Conservation (phyloP, 2,888 invertebrate genomes). For the Xylocampa areola region DNA sequence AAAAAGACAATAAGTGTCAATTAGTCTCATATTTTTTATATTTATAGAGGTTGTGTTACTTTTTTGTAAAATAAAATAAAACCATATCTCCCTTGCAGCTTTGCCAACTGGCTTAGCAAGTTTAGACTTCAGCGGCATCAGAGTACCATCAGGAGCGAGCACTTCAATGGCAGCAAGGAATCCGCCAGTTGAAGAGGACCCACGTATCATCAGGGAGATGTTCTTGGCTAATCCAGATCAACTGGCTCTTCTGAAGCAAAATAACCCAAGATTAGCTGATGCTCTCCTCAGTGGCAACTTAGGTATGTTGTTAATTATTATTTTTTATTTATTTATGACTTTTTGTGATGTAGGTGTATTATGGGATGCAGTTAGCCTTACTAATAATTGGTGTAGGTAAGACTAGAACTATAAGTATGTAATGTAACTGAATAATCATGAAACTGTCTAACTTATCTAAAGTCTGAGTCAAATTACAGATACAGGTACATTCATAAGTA, state of each 20-base stretch:
- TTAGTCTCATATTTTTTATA: constrained; percentile 30
- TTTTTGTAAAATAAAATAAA: constrained; percentile 55
- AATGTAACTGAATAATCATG: no score
- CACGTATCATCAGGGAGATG: constrained; percentile 95
- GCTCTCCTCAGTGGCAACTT: constrained; percentile 96
- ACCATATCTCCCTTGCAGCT: constrained; percentile 70
- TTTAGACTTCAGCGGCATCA: constrained; percentile 96
- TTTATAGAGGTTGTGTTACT: constrained; percentile 20
- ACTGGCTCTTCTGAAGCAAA: constrained; percentile 96
- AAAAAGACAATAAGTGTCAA: constrained; percentile 43
- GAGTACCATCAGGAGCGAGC: constrained; percentile 91
- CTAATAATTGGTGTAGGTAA: no score
- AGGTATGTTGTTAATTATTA: no score
- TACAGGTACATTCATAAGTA: no score
- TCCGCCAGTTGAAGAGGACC: constrained; percentile 93
- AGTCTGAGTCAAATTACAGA: no score
- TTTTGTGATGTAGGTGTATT: no score
- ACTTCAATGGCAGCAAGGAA: constrained; percentile 78
- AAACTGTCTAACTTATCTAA: no score
- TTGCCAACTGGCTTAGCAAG: constrained; percentile 87
- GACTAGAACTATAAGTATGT: no score
- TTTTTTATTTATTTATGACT: no score
- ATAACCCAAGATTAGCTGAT: constrained; percentile 97
- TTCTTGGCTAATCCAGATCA: constrained; percentile 97
- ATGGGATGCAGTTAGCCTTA: no score